A percentile compares a stretch with the other conserved stretches of the same genome.
These are phyloP conservation scores for Oligia latruncula DNA, from an alignment of 2,888 invertebrate species.

Conservation along the genomic window DNA sequence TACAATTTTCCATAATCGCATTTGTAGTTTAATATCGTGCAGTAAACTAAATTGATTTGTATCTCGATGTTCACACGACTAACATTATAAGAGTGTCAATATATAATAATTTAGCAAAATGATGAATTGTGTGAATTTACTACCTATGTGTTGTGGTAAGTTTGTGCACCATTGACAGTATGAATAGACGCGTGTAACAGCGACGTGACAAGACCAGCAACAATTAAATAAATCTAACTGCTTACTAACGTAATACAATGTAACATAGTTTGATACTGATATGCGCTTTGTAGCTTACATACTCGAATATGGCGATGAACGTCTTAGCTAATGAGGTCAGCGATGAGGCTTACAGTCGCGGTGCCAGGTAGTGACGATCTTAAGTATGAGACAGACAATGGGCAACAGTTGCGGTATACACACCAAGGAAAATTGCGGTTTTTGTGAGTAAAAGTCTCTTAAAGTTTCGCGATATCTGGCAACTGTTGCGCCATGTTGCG, in stretches of 20 bases:
- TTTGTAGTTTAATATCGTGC: slow-evolving; percentile 23
- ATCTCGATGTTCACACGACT: slow-evolving; percentile 14
- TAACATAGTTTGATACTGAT: slow-evolving; percentile 45
- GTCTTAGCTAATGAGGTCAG: slow-evolving; percentile 42
- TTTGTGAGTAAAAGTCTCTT: not conserved
- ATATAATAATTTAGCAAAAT: not conserved
- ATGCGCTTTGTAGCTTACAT: slow-evolving; percentile 51
- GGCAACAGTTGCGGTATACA: not conserved
- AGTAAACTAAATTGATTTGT: slow-evolving; percentile 15
- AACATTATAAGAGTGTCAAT: not conserved
- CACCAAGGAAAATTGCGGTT: too few relatives aligned
- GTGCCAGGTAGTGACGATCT: not conserved
- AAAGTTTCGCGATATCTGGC: not conserved
- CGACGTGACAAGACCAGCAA: slow-evolving; percentile 44
- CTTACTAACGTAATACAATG: slow-evolving; percentile 28
- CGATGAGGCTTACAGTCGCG: slow-evolving; percentile 17
- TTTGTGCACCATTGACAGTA: slow-evolving; percentile 31
- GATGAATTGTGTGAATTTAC: not conserved
- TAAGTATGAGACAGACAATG: not conserved
- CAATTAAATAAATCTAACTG: slow-evolving; percentile 35
- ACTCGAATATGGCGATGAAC: slow-evolving; percentile 52
- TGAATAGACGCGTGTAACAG: slow-evolving; percentile 6
- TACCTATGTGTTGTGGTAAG: not conserved
- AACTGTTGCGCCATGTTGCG: not conserved
- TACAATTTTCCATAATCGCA: not conserved